These are phyloP conservation scores for Heliconius hermathena DNA, from an alignment of 1,140 invertebrate species.

Conservation along the genomic window DNA sequence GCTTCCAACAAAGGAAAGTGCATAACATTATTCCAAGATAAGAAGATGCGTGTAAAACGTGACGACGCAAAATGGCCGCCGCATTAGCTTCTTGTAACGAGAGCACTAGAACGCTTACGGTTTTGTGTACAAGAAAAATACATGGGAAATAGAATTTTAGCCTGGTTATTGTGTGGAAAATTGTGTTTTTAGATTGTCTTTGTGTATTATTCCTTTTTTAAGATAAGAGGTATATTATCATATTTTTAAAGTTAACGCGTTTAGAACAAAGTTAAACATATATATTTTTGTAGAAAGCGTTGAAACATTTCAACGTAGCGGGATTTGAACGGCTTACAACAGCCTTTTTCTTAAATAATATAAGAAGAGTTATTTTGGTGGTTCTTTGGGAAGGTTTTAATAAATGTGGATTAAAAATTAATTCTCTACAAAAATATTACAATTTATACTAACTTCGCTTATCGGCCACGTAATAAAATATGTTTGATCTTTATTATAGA, in stretches of 20 bases:
- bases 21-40: conserved; percentile 19
- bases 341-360: no score
- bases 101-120: conserved; percentile 22
- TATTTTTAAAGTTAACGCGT: no score
- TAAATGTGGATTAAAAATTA: no score
- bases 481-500: no score
- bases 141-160: conserved; percentile 8
- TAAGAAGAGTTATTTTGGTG: no score
- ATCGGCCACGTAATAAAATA: no score
- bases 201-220: not conserved
- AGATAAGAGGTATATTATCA: no score
- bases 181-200: not conserved
- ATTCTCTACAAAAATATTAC: no score
- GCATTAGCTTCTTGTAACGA: conserved; percentile 36
- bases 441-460: no score
- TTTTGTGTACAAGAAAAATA: conserved; percentile 2
- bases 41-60: conserved; percentile 33
- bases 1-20: conserved; percentile 8
- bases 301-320: not conserved
- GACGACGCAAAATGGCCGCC: conserved; percentile 33
- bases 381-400: no score
- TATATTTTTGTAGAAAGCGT: not conserved
- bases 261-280: no score
- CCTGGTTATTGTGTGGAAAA: not conserved
- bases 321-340: no score